Conservation (phyloP, 2,113 vertebrate genomes). For the Nannobrachium achirus region DNA sequence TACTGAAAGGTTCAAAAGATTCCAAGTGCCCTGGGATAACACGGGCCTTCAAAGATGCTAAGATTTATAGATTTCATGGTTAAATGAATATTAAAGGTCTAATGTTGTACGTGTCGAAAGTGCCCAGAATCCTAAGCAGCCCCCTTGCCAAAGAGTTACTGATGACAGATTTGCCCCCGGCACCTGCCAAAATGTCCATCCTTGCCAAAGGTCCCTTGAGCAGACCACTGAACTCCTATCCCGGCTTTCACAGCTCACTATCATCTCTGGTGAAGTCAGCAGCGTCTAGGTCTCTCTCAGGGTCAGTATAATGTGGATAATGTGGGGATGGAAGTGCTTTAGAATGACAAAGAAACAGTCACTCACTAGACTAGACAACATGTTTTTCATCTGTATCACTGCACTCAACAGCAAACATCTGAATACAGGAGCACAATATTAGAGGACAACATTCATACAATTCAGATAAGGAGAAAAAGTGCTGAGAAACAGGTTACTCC, state of each 20-base stretch:
- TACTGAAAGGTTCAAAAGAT: no score
- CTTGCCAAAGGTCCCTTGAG: background rate
- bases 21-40: no score
- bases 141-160: no score
- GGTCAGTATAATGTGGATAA: background rate
- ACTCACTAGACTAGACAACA: background rate
- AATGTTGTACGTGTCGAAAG: no score
- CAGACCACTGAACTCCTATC: background rate
- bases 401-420: background rate
- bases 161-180: no score
- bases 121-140: no score
- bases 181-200: background rate
- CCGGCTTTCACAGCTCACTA: background rate
- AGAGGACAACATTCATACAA: background rate
- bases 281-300: background rate
- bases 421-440: background rate
- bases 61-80: no score
- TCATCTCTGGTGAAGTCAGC: background rate
- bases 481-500: no score
- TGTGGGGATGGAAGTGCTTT: background rate
- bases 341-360: conserved; percentile 3
- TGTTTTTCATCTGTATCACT: conserved; percentile 2
- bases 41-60: no score
- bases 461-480: conserved; percentile 2
- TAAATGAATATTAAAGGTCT: no score